Evolutionary conservation across 2,888 invertebrate genomes (phyloP).

Genomic region (Caenorhabditis sinica): DNA sequence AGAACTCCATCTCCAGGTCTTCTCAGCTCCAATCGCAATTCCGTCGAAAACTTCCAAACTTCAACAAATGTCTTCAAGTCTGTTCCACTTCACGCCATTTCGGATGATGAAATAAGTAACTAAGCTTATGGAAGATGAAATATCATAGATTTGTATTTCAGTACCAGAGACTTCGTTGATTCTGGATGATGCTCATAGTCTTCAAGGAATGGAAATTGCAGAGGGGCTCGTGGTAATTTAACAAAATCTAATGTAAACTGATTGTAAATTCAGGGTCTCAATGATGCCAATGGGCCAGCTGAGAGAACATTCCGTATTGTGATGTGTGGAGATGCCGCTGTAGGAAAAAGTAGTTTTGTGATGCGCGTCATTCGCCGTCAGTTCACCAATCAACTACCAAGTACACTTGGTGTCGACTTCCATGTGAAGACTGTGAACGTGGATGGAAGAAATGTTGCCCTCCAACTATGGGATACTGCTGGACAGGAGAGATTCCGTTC

Average conservation of each 20-base stretch:
- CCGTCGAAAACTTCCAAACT: constrained; percentile 56
- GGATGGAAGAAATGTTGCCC: constrained; percentile 85
- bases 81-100: constrained; percentile 52
- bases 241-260: not conserved
- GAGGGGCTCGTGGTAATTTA: constrained; percentile 32
- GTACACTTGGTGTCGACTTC: constrained; percentile 87
- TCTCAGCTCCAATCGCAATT: constrained; percentile 54
- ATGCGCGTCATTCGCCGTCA: constrained; percentile 86
- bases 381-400: constrained; percentile 86
- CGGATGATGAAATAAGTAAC: constrained; percentile 26
- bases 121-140: not conserved
- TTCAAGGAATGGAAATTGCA: constrained; percentile 43
- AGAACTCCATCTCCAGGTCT: constrained; percentile 68
- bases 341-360: constrained; percentile 87
- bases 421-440: constrained; percentile 86
- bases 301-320: constrained; percentile 87
- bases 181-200: constrained; percentile 56
- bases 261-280: constrained; percentile 62
- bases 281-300: constrained; percentile 81
- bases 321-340: constrained; percentile 87
- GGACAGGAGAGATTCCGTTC: constrained; percentile 87
- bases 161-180: constrained; percentile 58
- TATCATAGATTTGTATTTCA: not conserved
- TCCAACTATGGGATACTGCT: constrained; percentile 87
- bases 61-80: constrained; percentile 32